A percentile compares a stretch with the other conserved stretches of the same genome.
phyloP scores from a whole-genome alignment of 2,113 vertebrate genomes.

The Pseudopipra pipra region DNA sequence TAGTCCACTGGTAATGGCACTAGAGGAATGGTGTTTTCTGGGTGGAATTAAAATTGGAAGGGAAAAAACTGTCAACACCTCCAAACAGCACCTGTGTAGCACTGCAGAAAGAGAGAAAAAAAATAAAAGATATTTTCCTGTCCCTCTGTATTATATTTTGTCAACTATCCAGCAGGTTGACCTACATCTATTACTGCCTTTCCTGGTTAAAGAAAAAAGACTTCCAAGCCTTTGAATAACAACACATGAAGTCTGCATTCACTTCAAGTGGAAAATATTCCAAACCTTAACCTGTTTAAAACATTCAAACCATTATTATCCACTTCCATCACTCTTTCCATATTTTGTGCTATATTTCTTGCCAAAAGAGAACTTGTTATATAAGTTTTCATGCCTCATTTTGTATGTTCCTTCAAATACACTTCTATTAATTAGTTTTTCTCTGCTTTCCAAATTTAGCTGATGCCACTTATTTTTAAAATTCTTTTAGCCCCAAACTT shows the following conservation, averaged over 20 bases:
- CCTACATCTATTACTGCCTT: neutral
- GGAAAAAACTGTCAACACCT: neutral
- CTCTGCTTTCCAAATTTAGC: neutral
- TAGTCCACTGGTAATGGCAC: neutral
- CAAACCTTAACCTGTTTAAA: slow-evolving; percentile 3
- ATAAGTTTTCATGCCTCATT: neutral
- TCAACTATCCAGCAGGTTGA: neutral
- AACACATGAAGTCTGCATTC: neutral
- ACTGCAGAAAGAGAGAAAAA: neutral
- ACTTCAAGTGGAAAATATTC: slow-evolving; percentile 3
- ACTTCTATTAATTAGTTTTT: neutral
- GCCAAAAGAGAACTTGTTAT: neutral
- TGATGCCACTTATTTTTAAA: neutral
- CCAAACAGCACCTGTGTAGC: neutral
- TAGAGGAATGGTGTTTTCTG: neutral
- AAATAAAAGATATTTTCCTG: neutral
- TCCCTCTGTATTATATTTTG: neutral
- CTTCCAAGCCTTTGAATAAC: neutral
- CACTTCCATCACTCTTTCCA: neutral
- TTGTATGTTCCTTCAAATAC: neutral
- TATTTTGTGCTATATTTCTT: neutral
- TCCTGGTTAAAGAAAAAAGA: neutral
- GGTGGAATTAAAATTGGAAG: neutral
- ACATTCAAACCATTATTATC: neutral
- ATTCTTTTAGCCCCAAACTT: neutral